Evolutionary conservation across 2,888 invertebrate genomes (phyloP).

Genomic region (Eulithis testata): DNA sequence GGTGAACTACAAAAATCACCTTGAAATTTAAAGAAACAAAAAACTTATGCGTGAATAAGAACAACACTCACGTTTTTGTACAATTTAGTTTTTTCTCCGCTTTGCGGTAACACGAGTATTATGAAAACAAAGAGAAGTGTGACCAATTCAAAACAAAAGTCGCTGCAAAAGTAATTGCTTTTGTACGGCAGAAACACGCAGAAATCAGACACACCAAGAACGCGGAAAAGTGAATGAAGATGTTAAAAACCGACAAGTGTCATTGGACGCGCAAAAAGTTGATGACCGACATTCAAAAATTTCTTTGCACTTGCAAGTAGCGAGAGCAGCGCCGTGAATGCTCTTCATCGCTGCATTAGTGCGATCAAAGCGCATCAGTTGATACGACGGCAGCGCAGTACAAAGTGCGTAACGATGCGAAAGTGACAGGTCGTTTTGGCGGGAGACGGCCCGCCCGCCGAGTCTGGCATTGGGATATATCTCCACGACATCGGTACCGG

Average conservation of each 20-base stretch:
- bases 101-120: slow-evolving; percentile 24
- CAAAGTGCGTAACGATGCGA: slow-evolving; percentile 53
- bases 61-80: slow-evolving; percentile 16
- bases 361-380: slow-evolving; percentile 48
- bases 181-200: slow-evolving; percentile 21
- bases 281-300: slow-evolving; percentile 51
- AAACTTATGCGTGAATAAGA: slow-evolving; percentile 15
- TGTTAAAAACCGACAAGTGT: slow-evolving; percentile 47
- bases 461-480: slow-evolving; percentile 56
- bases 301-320: slow-evolving; percentile 35
- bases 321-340: slow-evolving; percentile 36
- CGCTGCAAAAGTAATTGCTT: slow-evolving; percentile 30
- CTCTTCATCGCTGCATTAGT: slow-evolving; percentile 52
- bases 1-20: slow-evolving; percentile 20
- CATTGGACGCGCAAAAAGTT: slow-evolving; percentile 62
- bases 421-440: slow-evolving; percentile 67
- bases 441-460: slow-evolving; percentile 51
- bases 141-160: slow-evolving; percentile 36
- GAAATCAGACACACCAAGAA: slow-evolving; percentile 27
- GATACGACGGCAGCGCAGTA: slow-evolving; percentile 49
- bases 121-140: slow-evolving; percentile 32
- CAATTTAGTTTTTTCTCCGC: slow-evolving; percentile 9
- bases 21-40: slow-evolving; percentile 10
- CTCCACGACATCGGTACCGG: slow-evolving; percentile 71
- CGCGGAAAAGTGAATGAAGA: slow-evolving; percentile 43